Evolutionary conservation across 2,113 vertebrate species (phyloP), one percentile per base, ranked within the genome.

Genomic region (Periophthalmodon schlosseri): DNA sequence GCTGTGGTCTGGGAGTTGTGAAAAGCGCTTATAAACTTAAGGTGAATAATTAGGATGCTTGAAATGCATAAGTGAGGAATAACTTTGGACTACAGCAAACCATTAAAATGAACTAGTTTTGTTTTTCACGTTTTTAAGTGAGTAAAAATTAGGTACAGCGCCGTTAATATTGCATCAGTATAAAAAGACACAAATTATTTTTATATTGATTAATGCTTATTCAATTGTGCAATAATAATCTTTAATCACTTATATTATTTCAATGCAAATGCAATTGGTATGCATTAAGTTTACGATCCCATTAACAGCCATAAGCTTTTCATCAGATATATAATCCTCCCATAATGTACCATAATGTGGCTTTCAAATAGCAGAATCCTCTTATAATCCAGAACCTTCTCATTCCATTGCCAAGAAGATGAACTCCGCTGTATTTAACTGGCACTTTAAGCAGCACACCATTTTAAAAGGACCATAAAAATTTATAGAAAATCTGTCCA

Each of bases 361-460:
- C 39, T 73, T 33, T 69, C 60, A 14, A 69, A 73, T 20, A 36
- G 28, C 24, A 74, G 7, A 49, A 66, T 5, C 28, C 64, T 72
- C 56, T 77, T 69, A 80, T 57, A 81, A 64, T 68, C 68, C 72
- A 72, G 75, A 75, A 72, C 33, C 61, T 61, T 13, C 75, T n/a
- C 34, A 47, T 11, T 47, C 4, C 21, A 76, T 44, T 74, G 47
- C 24, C 46, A 67, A 73, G 49, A 69, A 23, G 5, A 69, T 50
- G 11, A 36, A 74, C 24, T 39, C 4, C 12, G 15, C 21, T 65
- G n/a, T 33, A 5, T 68, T 65, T 49, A 52, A 6, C 54, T 13
- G 2, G 34, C 16, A 49, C 20, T 56, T 57, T 28, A 0, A 67
- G 61, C 23, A 21, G 21, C 34, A 54, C 54, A 63, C 8, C n/a